These are phyloP conservation scores for Bathynomus jamesi DNA, from an alignment of 1,140 invertebrate genomes.

Conservation along the genomic window DNA sequence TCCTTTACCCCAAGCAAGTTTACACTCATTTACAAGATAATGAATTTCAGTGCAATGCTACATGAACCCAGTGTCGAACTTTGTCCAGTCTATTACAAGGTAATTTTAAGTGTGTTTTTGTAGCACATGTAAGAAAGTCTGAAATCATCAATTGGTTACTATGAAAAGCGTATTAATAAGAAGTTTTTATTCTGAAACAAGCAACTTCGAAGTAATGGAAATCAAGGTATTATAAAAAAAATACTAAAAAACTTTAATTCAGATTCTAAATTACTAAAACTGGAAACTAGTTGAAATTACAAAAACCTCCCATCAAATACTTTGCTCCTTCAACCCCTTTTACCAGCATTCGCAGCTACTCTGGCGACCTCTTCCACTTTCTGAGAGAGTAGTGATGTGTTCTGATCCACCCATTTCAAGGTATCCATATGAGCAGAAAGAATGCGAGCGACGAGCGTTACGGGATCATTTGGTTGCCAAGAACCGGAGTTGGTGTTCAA, in stretches of 20 bases:
- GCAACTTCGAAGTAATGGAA: neutral
- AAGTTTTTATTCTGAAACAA: neutral
- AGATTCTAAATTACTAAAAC: neutral
- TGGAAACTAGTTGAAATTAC: neutral
- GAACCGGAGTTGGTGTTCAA: constrained; percentile 77
- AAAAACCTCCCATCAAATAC: no score
- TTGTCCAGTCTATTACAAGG: no score
- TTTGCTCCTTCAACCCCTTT: constrained; percentile 61
- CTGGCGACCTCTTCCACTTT: constrained; percentile 75
- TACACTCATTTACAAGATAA: no score
- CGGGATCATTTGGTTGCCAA: constrained; percentile 76
- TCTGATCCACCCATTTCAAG: constrained; percentile 82
- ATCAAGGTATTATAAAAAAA: neutral
- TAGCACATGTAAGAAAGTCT: no score
- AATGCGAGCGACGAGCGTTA: constrained; percentile 63
- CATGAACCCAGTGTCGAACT: no score
- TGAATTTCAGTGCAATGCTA: no score
- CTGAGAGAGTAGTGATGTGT: constrained; percentile 60
- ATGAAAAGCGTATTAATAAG: neutral
- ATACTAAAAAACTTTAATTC: no score
- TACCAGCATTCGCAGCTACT: constrained; percentile 61
- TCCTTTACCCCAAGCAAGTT: no score
- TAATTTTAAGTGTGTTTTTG: no score
- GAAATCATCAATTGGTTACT: neutral
- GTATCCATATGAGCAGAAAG: constrained; percentile 94